Base-by-base conservation (phyloP, 2,797 vertebrate genomes). In the Sebastes minor region DNA sequence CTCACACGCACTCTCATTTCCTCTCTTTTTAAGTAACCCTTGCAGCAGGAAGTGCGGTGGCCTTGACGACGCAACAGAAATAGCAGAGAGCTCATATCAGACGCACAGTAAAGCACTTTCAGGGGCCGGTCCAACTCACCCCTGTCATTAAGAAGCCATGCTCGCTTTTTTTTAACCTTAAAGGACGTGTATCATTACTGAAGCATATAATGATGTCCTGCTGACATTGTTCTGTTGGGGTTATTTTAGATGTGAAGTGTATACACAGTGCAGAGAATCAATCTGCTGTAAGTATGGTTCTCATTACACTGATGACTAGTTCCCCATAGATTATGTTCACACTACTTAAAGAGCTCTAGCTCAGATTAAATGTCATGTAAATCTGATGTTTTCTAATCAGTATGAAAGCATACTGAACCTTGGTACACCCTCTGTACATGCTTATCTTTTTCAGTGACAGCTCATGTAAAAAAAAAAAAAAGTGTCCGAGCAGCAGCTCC, bases 41-140 rank as follows among this genome's bases (percentile, higher is more conserved):
- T 65, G 38, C 35, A 70, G 35, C 86, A 88, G 87, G 89, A 90
- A 91, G 76, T 78, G 80, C 0, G 59, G 73, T 53, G 70, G 76
- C 61, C 65, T 84, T 81, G 73, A 77, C 5, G 71, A 80, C 67
- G 38, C 14, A 35, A 67, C 85, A 86, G 76, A 90, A 90, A 89
- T 71, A 88, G 82, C 85, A 2, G 46, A 72, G 67, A 60, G 65
- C 71, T 77, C 25, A 1, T 69, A 61, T 81, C 1, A 2, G 77
- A 78, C 53, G 59, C 33, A 70, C 46, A 59, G 78, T 53, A 6
- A 79, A 86, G 86, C 87, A 86, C 88, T 91, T 91, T 92, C 18
- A 69, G 67, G 75, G 78, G 82, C 30, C 3, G n/a, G 20, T 76
- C 3, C 1, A 0, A 71, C n/a, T 62, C 8, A 61, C 72, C 82